Base-by-base conservation (phyloP, 2,797 vertebrate species). In the Sebastiscus tertius region DNA sequence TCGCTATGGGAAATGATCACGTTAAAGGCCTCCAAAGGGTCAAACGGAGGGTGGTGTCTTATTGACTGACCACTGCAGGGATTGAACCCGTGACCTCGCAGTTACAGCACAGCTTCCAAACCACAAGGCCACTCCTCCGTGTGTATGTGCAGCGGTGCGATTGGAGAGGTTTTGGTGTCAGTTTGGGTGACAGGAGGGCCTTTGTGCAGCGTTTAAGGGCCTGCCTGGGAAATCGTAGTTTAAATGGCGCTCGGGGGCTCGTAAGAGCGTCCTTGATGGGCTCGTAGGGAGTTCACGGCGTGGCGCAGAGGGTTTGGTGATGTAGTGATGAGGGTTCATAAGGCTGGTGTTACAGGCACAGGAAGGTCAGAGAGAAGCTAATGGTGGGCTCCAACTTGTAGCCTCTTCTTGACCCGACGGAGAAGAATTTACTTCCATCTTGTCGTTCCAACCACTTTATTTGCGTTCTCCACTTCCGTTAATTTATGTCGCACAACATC, bases 231-330 rank as follows among this genome's bases (percentile, higher is more conserved):
- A 90, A 83, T 49, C 24, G 72, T 16, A 26, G 84, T 87, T 93
- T 90, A 89, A 92, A 68, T 67, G 42, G 85, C 63, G 34, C 83
- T 63, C 61, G n/a, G 90, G 90, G 91, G 77, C 90, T 91, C 72
- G 66, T 93, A 86, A 92, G 77, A 59, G 60, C 5, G 73, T 72
- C 89, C 64, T 74, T 84, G 87, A 91, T 84, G 85, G 90, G 87
- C 90, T 89, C 85, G 8, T 7, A 5, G 91, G 93, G 93, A 93
- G 93, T 90, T 93, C 88, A 87, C 20, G 14, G 72, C 3, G 46
- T 86, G 81, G 80, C 55, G 81, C 66, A 63, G 81, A 72, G 73
- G 63, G 75, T 87, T 55, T 2, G 73, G 73, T 89, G 64, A 87
- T 70, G 88, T 61, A 83, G 88, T 72, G 89, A 78, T 58, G 83